These are phyloP conservation scores for Drosophila neotestacea DNA, from an alignment of 2,888 invertebrate species.

Conservation along the genomic window DNA sequence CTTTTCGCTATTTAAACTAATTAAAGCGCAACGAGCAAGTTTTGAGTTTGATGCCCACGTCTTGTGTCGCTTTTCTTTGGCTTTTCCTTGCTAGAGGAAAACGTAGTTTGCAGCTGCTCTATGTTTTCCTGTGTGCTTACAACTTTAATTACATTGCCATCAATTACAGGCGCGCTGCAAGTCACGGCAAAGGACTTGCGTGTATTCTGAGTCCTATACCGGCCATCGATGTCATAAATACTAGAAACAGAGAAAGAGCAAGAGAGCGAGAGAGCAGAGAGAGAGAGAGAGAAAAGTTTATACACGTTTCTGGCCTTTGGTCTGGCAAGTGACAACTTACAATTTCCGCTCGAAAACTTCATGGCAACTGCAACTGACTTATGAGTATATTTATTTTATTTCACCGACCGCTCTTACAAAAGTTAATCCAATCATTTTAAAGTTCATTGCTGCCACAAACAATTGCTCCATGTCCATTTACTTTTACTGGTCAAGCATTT, in stretches of 20 bases:
- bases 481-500: conserved; percentile 22
- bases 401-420: conserved; percentile 17
- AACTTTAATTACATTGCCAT: conserved; percentile 66
- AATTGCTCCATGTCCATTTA: conserved; percentile 4
- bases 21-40: conserved; percentile 37
- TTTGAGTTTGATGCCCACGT: conserved; percentile 13
- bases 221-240: conserved; percentile 57
- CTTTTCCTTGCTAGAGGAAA: conserved; percentile 5
- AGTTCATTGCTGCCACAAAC: background rate
- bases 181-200: conserved; percentile 20
- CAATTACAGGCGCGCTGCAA: conserved; percentile 52
- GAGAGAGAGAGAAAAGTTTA: background rate
- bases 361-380: conserved; percentile 48
- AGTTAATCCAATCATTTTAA: conserved; percentile 23
- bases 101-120: conserved; percentile 27
- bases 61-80: conserved; percentile 17
- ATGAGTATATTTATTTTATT: conserved; percentile 39
- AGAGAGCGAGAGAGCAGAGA: background rate
- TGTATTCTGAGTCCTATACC: conserved; percentile 4
- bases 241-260: background rate
- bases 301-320: conserved; percentile 14
- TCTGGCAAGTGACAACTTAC: conserved; percentile 60
- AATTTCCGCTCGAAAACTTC: conserved; percentile 57
- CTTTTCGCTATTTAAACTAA: conserved; percentile 50
- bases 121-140: conserved; percentile 52